These are phyloP conservation scores for Pseudochirops cupreus DNA, from an alignment of 2,797 vertebrate species.

Conservation along the genomic window DNA sequence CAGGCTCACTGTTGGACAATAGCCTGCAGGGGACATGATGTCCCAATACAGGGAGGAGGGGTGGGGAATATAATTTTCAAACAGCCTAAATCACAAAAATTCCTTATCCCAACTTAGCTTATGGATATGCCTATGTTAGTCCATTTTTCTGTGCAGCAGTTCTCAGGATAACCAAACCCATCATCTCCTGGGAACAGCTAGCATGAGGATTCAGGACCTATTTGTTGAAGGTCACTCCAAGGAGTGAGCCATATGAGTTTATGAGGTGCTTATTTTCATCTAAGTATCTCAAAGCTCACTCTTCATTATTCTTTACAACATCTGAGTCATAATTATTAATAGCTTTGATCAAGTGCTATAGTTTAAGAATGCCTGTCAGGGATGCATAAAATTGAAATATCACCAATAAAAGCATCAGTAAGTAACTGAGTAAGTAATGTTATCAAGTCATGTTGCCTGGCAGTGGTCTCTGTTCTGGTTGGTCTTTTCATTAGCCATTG, in stretches of 20 bases:
- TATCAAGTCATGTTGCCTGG: conserved; percentile 44
- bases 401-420: conserved; percentile 62
- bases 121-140: not conserved
- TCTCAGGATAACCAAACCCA: not conserved
- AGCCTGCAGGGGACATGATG: not conserved
- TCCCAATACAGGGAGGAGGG: not conserved
- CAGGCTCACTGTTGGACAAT: not conserved
- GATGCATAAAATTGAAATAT: conserved; percentile 61
- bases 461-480: not conserved
- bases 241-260: not conserved
- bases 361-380: conserved; percentile 57
- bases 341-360: conserved; percentile 34
- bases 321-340: conserved; percentile 62
- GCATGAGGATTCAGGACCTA: not conserved
- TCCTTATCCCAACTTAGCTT: not conserved
- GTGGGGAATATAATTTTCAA: not conserved
- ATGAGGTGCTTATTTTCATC: conserved; percentile 59
- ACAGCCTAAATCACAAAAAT: not conserved
- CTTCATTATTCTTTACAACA: conserved; percentile 57
- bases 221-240: not conserved
- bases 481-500: not conserved
- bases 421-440: conserved; percentile 58
- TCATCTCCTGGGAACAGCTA: not conserved
- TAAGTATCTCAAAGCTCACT: conserved; percentile 63
- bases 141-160: not conserved